phyloP scores from a whole-genome alignment of 2,888 invertebrate genomes.

The Zygothrica quintamaculata region DNA sequence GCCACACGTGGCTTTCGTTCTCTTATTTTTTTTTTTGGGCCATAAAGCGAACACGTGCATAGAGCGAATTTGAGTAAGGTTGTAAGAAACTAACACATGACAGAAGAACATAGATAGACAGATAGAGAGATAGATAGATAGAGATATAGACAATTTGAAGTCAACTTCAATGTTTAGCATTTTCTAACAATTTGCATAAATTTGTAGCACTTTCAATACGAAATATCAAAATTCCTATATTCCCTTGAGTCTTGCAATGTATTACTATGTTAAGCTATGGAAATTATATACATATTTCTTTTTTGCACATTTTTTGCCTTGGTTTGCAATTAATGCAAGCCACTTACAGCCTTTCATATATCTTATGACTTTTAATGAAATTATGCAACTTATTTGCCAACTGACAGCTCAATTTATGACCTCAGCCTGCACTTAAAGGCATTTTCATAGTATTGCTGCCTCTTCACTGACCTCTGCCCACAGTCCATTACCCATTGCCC shows the following conservation, averaged over 20 bases:
- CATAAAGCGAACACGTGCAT: constrained; percentile 62
- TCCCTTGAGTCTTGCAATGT: constrained; percentile 7
- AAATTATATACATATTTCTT: constrained; percentile 17
- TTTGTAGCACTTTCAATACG: constrained; percentile 42
- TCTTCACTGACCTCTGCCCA: too few relatives aligned
- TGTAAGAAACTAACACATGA: constrained; percentile 1
- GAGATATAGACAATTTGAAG: constrained; percentile 17
- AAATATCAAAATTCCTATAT: constrained; percentile 25
- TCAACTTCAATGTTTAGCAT: constrained; percentile 49
- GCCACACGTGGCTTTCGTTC: constrained; percentile 47
- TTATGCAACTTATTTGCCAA: constrained; percentile 68
- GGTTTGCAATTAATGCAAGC: constrained; percentile 54
- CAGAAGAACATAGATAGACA: too few relatives aligned
- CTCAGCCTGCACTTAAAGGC: constrained; percentile 47
- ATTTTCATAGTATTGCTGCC: constrained; percentile 39
- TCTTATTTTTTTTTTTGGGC: constrained; percentile 17
- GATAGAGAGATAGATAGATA: constrained; percentile 2
- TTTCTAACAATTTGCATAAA: constrained; percentile 58
- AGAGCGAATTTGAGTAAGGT: constrained; percentile 31
- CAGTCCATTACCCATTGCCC: neutral
- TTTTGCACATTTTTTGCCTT: too few relatives aligned
- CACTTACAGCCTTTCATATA: constrained; percentile 28
- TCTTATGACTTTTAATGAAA: constrained; percentile 60
- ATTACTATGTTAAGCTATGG: constrained; percentile 4
- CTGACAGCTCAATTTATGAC: constrained; percentile 73